Conservation (phyloP, 2,113 vertebrate species). For the Vombatus ursinus region DNA sequence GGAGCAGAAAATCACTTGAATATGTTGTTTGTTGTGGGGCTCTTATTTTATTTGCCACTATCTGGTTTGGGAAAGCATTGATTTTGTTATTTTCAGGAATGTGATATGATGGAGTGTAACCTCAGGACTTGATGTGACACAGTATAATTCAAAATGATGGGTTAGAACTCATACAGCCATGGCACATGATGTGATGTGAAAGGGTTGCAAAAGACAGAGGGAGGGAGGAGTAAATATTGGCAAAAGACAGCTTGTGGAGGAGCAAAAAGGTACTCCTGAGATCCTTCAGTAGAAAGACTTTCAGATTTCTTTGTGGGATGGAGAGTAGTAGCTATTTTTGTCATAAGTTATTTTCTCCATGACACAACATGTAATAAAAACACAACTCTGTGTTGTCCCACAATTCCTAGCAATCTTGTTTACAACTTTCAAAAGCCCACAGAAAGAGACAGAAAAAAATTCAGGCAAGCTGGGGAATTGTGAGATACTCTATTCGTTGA, state of each 20-base stretch:
- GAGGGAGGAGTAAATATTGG: not conserved
- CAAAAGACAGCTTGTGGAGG: not conserved
- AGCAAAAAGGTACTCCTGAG: not conserved
- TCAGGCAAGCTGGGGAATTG: not conserved
- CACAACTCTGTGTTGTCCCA: not conserved
- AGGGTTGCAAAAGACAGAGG: not conserved
- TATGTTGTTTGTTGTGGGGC: not conserved
- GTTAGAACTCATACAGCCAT: not conserved
- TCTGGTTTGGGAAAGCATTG: constrained; percentile 31
- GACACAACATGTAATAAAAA: not conserved
- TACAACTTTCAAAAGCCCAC: not conserved
- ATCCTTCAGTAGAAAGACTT: not conserved
- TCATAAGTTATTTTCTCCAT: constrained; percentile 24
- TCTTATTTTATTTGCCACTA: constrained; percentile 12
- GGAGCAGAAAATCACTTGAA: constrained; percentile 7
- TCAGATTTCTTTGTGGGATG: constrained; percentile 19
- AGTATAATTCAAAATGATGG: constrained; percentile 22
- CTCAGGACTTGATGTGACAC: not conserved
- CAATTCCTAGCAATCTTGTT: not conserved
- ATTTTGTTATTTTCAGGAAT: constrained; percentile 45
- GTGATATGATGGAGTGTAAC: constrained; percentile 32
- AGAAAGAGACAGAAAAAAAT: not conserved
- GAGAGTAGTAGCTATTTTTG: not conserved
- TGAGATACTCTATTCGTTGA: not conserved
- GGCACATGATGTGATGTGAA: constrained; percentile 12